Evolutionary conservation across 2,113 vertebrate species (phyloP).

Genomic region (Cyanistes caeruleus): DNA sequence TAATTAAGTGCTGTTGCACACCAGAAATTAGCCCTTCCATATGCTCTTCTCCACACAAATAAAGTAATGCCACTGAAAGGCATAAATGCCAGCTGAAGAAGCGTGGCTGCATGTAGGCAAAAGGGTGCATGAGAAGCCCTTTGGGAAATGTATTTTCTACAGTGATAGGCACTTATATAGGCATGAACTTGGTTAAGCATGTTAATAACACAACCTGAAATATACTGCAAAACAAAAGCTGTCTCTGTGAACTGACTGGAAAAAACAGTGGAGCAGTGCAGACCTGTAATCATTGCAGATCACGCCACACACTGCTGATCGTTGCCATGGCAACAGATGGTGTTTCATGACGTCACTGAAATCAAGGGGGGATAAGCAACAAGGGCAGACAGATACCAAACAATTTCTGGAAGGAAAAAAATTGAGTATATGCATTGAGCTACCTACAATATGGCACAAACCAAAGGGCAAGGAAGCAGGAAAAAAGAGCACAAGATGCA

Average conservation of each 20-base stretch:
- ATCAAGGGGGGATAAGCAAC: neutral
- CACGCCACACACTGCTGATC: slow-evolving; percentile 14
- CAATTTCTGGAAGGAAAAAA: neutral
- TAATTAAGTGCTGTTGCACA: neutral
- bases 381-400: slow-evolving; percentile 1
- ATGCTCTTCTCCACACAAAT: neutral
- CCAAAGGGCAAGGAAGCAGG: neutral
- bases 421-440: neutral
- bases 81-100: neutral
- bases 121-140: neutral
- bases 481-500: neutral
- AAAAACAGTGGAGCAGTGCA: slow-evolving; percentile 13
- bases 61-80: neutral
- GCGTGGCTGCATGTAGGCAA: neutral
- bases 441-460: neutral
- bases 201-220: slow-evolving; percentile 35
- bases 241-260: slow-evolving; percentile 42
- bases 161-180: neutral
- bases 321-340: slow-evolving; percentile 57
- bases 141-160: neutral
- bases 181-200: neutral
- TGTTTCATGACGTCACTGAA: slow-evolving; percentile 59
- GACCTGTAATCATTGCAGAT: slow-evolving; percentile 61
- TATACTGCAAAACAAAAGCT: slow-evolving; percentile 36
- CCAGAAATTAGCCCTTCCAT: neutral